A percentile compares a stretch with the other conserved stretches of the same genome.
Conservation (phyloP, 2,113 vertebrate species). For the Prunella himalayana region DNA sequence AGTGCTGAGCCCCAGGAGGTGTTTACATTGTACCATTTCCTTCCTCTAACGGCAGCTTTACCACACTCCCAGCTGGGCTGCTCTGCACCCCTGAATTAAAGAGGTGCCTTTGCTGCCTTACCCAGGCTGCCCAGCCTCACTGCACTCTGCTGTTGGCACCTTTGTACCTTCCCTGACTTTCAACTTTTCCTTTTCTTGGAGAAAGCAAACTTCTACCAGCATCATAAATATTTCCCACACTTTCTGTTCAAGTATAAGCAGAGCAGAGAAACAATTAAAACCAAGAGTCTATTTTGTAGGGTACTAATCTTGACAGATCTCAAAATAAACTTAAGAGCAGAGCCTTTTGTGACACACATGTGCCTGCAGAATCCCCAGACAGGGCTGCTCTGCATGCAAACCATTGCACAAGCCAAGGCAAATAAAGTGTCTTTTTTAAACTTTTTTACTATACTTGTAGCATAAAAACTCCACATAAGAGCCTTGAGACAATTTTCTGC, state of each 20-base stretch:
- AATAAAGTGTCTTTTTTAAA: neutral
- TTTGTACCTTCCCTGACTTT: neutral
- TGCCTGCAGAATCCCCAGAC: neutral
- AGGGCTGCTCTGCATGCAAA: neutral
- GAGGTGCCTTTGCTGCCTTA: neutral
- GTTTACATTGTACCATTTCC: neutral
- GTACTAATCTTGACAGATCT: neutral
- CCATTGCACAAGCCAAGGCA: neutral
- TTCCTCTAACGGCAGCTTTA: neutral
- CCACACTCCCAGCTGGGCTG: neutral
- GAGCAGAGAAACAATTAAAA: neutral
- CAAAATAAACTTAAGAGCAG: neutral
- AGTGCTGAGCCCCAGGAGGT: neutral
- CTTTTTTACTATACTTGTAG: neutral
- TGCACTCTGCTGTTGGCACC: fast-evolving
- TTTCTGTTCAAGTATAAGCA: neutral
- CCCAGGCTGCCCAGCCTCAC: neutral
- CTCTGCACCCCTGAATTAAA: fast-evolving
- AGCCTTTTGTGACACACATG: neutral
- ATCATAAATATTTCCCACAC: neutral
- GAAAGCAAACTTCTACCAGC: neutral
- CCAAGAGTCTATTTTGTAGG: neutral
- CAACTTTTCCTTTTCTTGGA: neutral
- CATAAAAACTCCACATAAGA: neutral
- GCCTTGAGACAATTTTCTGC: neutral